A percentile compares a stretch with the other conserved stretches of the same genome.
Evolutionary conservation across 2,888 invertebrate genomes (phyloP).

Genomic region (Resseliella maxima): DNA sequence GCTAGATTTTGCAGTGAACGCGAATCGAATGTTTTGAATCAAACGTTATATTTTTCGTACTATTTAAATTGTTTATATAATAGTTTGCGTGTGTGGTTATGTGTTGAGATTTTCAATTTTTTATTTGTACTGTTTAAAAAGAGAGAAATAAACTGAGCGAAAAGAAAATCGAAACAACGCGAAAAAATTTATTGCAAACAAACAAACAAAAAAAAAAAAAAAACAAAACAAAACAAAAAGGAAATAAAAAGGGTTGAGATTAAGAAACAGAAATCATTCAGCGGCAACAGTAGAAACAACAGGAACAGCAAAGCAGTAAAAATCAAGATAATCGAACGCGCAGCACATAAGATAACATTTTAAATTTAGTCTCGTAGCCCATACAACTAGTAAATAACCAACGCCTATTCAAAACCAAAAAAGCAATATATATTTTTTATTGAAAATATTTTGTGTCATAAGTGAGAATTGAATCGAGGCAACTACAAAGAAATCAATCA

Average conservation of each 20-base stretch:
- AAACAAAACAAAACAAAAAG: no score
- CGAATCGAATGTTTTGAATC: slow-evolving; percentile 5
- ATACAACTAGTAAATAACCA: slow-evolving; percentile 38
- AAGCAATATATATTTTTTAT: slow-evolving; percentile 48
- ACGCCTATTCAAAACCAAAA: slow-evolving; percentile 48
- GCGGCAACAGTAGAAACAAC: no score
- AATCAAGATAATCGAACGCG: background rate
- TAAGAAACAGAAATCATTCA: no score
- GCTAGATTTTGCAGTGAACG: background rate
- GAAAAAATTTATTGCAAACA: background rate
- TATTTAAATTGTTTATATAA: slow-evolving; percentile 34
- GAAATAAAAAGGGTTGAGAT: no score
- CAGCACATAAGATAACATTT: background rate
- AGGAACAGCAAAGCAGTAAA: background rate
- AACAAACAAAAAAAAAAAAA: background rate
- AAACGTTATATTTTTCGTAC: slow-evolving; percentile 42
- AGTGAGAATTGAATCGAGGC: background rate
- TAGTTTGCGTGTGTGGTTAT: slow-evolving; percentile 37
- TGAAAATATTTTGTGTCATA: slow-evolving; percentile 14
- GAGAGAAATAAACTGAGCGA: background rate
- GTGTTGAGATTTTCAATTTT: background rate
- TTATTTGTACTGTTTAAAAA: background rate
- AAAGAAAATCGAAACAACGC: background rate
- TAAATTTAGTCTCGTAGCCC: slow-evolving; percentile 25
- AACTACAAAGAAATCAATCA: background rate